These are phyloP conservation scores for Orthosia incerta DNA, from an alignment of 2,888 invertebrate species.

Conservation along the genomic window DNA sequence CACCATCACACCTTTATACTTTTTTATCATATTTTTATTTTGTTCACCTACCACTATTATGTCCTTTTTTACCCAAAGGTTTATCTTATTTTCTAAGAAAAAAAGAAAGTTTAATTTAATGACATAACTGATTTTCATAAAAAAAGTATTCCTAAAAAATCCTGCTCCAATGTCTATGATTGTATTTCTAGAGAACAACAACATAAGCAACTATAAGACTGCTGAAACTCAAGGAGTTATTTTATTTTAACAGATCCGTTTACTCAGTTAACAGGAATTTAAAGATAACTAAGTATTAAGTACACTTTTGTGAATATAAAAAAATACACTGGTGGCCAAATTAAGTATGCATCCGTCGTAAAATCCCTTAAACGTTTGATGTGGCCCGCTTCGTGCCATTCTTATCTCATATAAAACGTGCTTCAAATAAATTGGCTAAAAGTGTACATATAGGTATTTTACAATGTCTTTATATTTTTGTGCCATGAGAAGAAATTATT, in stretches of 20 bases:
- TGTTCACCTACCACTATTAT: too few relatives aligned
- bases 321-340: conserved; percentile 58
- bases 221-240: neutral
- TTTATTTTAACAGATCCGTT: neutral
- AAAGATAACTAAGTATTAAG: conserved; percentile 28
- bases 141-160: neutral
- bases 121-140: neutral
- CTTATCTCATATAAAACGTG: conserved; percentile 65
- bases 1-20: too few relatives aligned
- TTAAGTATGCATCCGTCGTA: conserved; percentile 68
- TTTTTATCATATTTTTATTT: too few relatives aligned
- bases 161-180: neutral
- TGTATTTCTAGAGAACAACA: neutral
- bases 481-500: neutral
- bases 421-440: conserved; percentile 63
- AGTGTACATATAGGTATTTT: conserved; percentile 42
- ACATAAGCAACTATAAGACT: neutral
- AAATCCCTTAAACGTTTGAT: conserved; percentile 67
- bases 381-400: conserved; percentile 60
- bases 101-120: too few relatives aligned
- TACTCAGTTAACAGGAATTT: conserved; percentile 1
- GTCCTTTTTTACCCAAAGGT: too few relatives aligned
- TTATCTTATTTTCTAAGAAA: too few relatives aligned
- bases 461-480: neutral
- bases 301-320: conserved; percentile 43